Evolutionary conservation across 2,113 vertebrate species (phyloP).

Genomic region (Mugil cephalus): DNA sequence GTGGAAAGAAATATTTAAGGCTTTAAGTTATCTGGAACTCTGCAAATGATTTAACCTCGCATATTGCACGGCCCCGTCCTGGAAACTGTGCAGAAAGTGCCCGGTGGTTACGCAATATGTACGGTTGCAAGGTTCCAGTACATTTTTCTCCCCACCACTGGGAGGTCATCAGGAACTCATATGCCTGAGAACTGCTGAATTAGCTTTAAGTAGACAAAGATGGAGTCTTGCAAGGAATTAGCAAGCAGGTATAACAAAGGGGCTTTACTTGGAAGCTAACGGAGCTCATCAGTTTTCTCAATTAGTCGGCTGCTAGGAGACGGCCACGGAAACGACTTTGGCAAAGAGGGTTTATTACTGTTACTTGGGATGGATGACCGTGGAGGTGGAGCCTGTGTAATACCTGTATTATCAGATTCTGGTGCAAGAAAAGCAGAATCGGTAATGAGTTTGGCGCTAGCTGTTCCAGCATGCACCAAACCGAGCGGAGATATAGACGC

Average conservation of each 20-base stretch:
- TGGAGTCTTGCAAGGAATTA: conserved; percentile 59
- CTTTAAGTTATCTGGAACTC: too few species aligned
- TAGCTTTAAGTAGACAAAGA: conserved; percentile 51
- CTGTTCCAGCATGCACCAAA: background rate
- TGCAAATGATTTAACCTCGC: background rate
- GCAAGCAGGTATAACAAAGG: conserved; percentile 62
- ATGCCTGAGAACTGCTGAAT: conserved; percentile 56
- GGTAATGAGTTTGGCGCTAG: conserved; percentile 15
- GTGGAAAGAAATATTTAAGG: background rate
- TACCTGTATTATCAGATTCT: conserved; percentile 30
- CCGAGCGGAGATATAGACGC: background rate
- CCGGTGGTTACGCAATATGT: background rate
- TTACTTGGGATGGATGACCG: conserved; percentile 21
- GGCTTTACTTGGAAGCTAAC: conserved; percentile 54
- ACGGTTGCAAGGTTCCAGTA: conserved; percentile 1
- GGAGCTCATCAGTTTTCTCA: conserved; percentile 59
- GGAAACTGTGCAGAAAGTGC: conserved; percentile 1
- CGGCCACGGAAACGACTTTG: conserved; percentile 30
- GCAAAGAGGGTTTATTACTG: conserved; percentile 48
- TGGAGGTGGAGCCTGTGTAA: conserved; percentile 22
- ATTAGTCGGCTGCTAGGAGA: conserved; percentile 52
- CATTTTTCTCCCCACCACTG: conserved; percentile 36
- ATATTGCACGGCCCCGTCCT: background rate
- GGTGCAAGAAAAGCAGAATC: conserved; percentile 16
- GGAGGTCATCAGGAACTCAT: conserved; percentile 53